Evolutionary conservation across 1,140 invertebrate genomes (phyloP).

Genomic region (Drosophila nigromelanica): DNA sequence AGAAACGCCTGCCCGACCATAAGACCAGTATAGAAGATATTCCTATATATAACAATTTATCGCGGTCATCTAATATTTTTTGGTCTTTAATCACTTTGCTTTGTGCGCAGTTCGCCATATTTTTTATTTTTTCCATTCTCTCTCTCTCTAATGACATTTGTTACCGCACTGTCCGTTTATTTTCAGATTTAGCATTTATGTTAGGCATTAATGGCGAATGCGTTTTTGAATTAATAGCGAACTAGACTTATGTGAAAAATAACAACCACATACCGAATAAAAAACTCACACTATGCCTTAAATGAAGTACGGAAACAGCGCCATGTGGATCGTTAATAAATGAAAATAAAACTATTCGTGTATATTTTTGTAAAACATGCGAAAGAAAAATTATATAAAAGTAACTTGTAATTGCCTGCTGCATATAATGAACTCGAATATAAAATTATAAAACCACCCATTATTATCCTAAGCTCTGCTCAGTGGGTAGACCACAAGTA

Average conservation of each 20-base stretch:
- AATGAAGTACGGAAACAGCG: constrained; percentile 16
- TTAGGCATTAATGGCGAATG: constrained; percentile 1
- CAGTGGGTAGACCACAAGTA: constrained; percentile 39
- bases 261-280: background rate
- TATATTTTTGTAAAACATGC: constrained; percentile 44
- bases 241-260: background rate
- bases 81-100: constrained; percentile 1
- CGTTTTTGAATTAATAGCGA: constrained; percentile 21
- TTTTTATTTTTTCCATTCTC: constrained; percentile 2
- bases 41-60: background rate
- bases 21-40: background rate
- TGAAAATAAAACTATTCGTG: constrained; percentile 23
- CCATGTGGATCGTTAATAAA: constrained; percentile 22
- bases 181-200: constrained; percentile 30
- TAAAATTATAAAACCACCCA: constrained; percentile 17
- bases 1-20: constrained; percentile 12
- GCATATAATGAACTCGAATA: constrained; percentile 34
- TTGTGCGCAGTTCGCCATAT: constrained; percentile 12
- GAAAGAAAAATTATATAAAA: constrained; percentile 17
- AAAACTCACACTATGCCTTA: constrained; percentile 46
- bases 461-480: constrained; percentile 24
- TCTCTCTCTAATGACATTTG: constrained; percentile 8
- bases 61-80: constrained; percentile 4
- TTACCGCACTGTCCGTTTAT: constrained; percentile 11
- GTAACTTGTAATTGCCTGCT: constrained; percentile 34